A percentile compares a stretch with the other conserved stretches of the same genome.
These are phyloP conservation scores for Spicauda simplicius DNA, from an alignment of 2,888 invertebrate genomes.

Conservation along the genomic window DNA sequence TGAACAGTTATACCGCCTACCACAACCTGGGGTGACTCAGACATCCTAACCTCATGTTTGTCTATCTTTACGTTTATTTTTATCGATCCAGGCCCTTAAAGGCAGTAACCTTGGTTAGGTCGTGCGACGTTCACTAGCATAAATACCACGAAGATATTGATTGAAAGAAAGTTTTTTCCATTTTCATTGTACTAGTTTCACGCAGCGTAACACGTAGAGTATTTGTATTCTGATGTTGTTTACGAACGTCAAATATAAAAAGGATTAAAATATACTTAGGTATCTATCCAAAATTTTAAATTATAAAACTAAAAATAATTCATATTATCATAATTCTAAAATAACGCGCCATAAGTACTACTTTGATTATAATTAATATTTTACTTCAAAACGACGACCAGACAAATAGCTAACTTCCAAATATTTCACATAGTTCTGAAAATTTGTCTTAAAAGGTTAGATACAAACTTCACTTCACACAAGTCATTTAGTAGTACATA, in stretches of 20 bases:
- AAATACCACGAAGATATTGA: slow-evolving; percentile 49
- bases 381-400: no score
- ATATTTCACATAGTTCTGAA: no score
- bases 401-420: no score
- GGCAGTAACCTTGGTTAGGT: slow-evolving; percentile 54
- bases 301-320: no score
- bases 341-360: no score
- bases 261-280: no score
- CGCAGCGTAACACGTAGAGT: slow-evolving; percentile 51
- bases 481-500: no score
- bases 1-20: slow-evolving; percentile 1
- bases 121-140: slow-evolving; percentile 41
- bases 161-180: slow-evolving; percentile 44
- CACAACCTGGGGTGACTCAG: neutral
- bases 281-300: no score
- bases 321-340: no score
- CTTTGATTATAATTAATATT: no score
- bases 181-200: slow-evolving; percentile 70
- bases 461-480: no score
- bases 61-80: slow-evolving; percentile 8
- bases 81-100: slow-evolving; percentile 33
- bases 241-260: slow-evolving; percentile 31
- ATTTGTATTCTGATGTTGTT: neutral
- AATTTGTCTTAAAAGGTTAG: no score
- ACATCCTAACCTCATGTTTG: slow-evolving; percentile 6